These are phyloP conservation scores for Troilus luridus DNA, from an alignment of 2,888 invertebrate species.

Conservation along the genomic window DNA sequence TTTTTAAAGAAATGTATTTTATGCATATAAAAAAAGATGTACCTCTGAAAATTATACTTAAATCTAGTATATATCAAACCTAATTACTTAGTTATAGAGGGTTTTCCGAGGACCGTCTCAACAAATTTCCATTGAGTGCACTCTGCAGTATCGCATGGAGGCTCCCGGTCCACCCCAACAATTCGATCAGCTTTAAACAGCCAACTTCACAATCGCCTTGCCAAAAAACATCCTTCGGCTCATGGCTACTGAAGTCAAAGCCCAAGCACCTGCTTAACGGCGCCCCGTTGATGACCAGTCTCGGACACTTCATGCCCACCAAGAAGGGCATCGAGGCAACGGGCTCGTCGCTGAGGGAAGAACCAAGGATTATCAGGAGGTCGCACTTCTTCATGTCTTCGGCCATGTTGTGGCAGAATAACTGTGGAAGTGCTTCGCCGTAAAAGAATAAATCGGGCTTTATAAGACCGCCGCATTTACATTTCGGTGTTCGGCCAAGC, in stretches of 20 bases:
- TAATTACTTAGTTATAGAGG: neutral
- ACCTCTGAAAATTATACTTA: neutral
- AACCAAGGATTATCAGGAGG: conserved; percentile 93
- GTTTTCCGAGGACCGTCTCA: neutral
- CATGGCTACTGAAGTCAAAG: conserved; percentile 77
- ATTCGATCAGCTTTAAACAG: conserved; percentile 80
- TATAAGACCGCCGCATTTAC: conserved; percentile 84
- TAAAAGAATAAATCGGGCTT: conserved; percentile 98
- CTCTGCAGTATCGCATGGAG: conserved; percentile 4
- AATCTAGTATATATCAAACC: neutral
- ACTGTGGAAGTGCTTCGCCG: conserved; percentile 88
- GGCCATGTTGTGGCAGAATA: conserved; percentile 79
- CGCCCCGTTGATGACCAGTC: conserved; percentile 90
- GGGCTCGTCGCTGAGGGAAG: conserved; percentile 93
- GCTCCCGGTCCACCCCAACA: conserved; percentile 79
- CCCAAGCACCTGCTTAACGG: conserved; percentile 77
- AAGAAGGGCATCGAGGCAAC: conserved; percentile 85
- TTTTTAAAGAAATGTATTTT: too few species aligned
- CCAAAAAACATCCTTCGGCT: conserved; percentile 83
- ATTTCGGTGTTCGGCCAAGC: conserved; percentile 82
- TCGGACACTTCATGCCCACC: conserved; percentile 80
- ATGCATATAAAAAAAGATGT: neutral
- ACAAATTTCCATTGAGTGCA: neutral
- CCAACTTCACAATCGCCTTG: conserved; percentile 89
- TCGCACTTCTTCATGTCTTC: conserved; percentile 90